These are phyloP conservation scores for Hafferia zeledoni DNA, from an alignment of 2,797 vertebrate genomes.

Conservation along the genomic window DNA sequence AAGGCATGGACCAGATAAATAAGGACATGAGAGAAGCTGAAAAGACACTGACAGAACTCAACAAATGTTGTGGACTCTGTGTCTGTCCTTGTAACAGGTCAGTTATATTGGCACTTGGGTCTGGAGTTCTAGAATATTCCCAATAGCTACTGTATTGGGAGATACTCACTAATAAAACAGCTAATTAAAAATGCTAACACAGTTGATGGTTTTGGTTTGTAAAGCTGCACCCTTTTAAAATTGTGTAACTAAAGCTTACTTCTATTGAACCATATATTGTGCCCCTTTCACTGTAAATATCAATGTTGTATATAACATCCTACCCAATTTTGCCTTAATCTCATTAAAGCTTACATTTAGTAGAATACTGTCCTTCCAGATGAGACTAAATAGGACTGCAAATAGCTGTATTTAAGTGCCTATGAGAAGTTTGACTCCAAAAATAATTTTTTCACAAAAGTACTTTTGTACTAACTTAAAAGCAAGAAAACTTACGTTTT, in stretches of 20 bases:
- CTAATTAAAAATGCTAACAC: background rate
- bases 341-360: background rate
- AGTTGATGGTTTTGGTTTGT: background rate
- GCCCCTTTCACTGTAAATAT: background rate
- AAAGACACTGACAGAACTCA: conserved; percentile 94
- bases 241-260: background rate
- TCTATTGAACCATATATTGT: background rate
- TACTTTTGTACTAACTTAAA: background rate
- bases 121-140: background rate
- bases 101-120: conserved; percentile 35
- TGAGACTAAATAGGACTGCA: background rate
- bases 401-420: background rate
- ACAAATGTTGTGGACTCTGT: conserved; percentile 95
- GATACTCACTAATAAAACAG: background rate
- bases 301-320: background rate
- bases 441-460: background rate
- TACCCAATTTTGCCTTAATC: background rate
- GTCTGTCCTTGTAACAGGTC: conserved; percentile 96
- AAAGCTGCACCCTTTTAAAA: background rate
- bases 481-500: background rate
- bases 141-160: background rate
- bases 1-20: conserved; percentile 97
- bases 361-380: background rate
- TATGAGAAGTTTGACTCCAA: background rate
- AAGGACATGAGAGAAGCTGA: conserved; percentile 95